A percentile compares a stretch with the other conserved stretches of the same genome.
These are phyloP conservation scores for Saxicola maurus DNA, from an alignment of 2,797 vertebrate genomes.

Conservation along the genomic window DNA sequence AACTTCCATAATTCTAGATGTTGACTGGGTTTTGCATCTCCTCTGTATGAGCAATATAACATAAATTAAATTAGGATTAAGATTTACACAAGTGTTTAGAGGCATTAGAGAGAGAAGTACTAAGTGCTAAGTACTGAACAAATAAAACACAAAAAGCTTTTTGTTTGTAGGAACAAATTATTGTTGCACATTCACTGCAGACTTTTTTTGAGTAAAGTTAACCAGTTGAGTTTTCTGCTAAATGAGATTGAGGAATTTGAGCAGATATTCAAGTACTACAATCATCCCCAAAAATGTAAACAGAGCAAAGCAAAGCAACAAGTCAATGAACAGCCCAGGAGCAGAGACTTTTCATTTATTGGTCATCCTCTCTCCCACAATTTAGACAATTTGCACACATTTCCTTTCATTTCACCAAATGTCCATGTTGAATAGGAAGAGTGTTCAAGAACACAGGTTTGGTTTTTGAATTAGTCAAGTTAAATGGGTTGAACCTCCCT, in stretches of 20 bases:
- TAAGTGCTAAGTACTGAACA: neutral
- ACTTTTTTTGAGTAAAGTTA: neutral
- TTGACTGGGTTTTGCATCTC: neutral
- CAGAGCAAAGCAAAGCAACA: neutral
- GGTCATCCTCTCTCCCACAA: neutral
- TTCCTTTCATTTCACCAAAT: neutral
- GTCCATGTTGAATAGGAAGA: fast-evolving
- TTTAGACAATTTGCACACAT: neutral
- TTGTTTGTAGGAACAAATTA: neutral
- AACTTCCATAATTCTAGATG: neutral
- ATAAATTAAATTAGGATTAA: neutral
- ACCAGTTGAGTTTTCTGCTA: neutral
- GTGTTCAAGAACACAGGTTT: neutral
- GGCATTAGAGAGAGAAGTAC: neutral
- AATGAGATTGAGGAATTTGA: neutral
- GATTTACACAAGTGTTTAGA: neutral
- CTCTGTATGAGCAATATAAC: neutral
- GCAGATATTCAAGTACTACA: neutral
- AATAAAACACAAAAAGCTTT: neutral
- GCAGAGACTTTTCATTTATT: neutral
- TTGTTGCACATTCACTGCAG: neutral
- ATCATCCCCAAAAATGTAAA: neutral
- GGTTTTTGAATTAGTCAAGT: neutral
- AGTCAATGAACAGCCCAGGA: neutral
- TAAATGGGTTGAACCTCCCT: neutral